These are phyloP conservation scores for Tapirus indicus DNA, from an alignment of 2,797 vertebrate genomes.

Conservation along the genomic window DNA sequence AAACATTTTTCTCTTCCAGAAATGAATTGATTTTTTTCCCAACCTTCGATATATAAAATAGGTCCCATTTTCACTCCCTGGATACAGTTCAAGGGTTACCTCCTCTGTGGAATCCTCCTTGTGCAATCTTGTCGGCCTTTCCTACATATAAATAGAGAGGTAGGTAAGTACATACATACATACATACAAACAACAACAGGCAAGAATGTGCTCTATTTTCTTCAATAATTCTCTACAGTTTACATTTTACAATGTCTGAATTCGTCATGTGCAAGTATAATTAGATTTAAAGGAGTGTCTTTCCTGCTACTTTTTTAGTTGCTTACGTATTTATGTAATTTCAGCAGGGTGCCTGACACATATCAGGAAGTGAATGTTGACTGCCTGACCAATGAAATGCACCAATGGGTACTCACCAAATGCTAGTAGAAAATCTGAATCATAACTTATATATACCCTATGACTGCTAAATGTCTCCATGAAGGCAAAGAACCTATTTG, in stretches of 20 bases:
- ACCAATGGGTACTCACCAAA: neutral
- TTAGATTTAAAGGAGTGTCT: neutral
- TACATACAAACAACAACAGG: neutral
- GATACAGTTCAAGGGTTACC: neutral
- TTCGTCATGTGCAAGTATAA: neutral
- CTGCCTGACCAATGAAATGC: neutral
- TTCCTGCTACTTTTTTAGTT: neutral
- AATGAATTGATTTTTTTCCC: neutral
- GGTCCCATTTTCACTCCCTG: neutral
- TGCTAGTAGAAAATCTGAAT: neutral
- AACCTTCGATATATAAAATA: neutral
- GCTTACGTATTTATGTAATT: neutral
- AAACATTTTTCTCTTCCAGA: neutral
- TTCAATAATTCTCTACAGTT: constrained; percentile 9
- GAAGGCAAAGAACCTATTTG: neutral
- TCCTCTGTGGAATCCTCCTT: neutral
- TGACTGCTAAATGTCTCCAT: neutral
- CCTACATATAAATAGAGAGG: neutral
- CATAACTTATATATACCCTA: neutral
- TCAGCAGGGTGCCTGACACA: neutral
- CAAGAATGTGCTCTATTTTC: neutral
- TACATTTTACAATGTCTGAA: neutral
- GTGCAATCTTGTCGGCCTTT: neutral
- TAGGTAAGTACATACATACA: neutral
- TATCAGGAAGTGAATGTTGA: neutral